A percentile compares a stretch with the other conserved stretches of the same genome.
Evolutionary conservation across 2,888 invertebrate species (phyloP).

Genomic region (Plusia festucae): DNA sequence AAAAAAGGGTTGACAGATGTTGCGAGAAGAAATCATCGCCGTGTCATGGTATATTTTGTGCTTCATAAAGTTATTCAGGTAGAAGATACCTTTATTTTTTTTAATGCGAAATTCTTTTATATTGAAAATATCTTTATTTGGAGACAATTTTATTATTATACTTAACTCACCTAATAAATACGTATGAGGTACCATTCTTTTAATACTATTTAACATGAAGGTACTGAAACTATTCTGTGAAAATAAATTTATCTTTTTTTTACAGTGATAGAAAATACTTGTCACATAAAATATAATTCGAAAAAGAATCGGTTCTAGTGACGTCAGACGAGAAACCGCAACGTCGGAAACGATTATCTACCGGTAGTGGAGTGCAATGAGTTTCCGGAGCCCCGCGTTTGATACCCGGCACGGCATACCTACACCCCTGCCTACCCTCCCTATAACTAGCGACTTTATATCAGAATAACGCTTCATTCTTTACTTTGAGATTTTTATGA

Average conservation of each 20-base stretch:
- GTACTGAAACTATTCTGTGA: neutral
- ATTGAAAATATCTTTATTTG: too few species aligned
- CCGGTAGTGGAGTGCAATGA: constrained; percentile 71
- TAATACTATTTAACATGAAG: too few species aligned
- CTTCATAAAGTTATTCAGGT: neutral
- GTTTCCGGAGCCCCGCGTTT: constrained; percentile 56
- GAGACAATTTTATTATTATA: too few species aligned
- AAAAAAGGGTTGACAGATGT: constrained; percentile 4
- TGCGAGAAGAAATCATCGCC: constrained; percentile 1
- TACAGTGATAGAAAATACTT: neutral
- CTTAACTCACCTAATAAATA: too few species aligned
- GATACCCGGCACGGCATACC: constrained; percentile 37
- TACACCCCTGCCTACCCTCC: constrained; percentile 16
- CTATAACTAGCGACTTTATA: constrained; percentile 20
- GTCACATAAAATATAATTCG: constrained; percentile 16
- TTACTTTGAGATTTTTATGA: constrained; percentile 7
- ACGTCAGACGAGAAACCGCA: constrained; percentile 51
- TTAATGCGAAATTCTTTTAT: too few species aligned
- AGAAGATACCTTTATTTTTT: neutral
- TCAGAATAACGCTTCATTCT: constrained; percentile 26
- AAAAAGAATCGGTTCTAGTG: constrained; percentile 31
- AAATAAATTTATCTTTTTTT: neutral
- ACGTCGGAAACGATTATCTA: constrained; percentile 75
- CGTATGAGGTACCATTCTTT: too few species aligned
- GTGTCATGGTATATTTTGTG: neutral